These are phyloP conservation scores for Cisticola juncidis DNA, from an alignment of 2,113 vertebrate species.

Conservation along the genomic window DNA sequence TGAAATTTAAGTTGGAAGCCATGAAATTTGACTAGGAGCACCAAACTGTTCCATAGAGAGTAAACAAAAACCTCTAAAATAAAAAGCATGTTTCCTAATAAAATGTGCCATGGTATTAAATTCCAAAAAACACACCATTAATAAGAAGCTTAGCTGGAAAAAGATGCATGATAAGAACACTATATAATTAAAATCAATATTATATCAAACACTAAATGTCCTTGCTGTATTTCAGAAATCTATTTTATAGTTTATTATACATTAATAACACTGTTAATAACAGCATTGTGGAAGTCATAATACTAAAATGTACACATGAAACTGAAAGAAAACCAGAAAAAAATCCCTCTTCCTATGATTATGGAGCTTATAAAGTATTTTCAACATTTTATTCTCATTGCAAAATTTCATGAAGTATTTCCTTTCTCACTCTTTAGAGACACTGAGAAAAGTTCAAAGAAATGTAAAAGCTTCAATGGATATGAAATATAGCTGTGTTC, in stretches of 20 bases:
- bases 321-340: background rate
- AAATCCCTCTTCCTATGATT: background rate
- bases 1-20: background rate
- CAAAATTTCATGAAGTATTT: background rate
- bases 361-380: background rate
- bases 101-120: background rate
- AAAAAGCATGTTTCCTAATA: background rate
- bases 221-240: background rate
- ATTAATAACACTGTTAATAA: background rate
- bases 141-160: background rate
- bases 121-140: background rate
- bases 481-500: background rate
- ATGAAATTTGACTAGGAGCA: background rate
- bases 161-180: background rate
- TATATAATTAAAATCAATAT: background rate
- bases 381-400: background rate
- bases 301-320: background rate
- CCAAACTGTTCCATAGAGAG: background rate
- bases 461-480: background rate
- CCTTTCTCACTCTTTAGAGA: background rate
- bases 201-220: background rate
- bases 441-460: constrained; percentile 1
- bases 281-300: background rate
- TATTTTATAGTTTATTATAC: background rate
- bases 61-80: background rate